Evolutionary conservation across 2,797 vertebrate species (phyloP), one percentile per base, ranked within the genome.

Genomic region (Huso huso): DNA sequence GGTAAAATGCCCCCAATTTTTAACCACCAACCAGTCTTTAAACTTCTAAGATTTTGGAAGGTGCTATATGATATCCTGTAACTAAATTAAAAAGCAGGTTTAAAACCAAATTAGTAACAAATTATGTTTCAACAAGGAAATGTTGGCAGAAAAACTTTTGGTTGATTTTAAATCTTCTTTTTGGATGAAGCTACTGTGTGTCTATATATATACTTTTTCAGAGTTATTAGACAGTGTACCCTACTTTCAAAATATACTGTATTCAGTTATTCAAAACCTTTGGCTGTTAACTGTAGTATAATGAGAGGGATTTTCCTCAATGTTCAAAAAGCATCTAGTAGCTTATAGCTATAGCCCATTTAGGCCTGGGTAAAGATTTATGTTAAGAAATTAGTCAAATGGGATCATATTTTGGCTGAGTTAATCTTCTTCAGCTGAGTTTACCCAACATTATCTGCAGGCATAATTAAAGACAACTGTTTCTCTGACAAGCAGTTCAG

Each of bases 321-420:
- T 4, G 23, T 5, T 71, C 80, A 73, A 86, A 84, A 83, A 85
- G 83, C 77, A 81, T 81, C 83, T 78, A 81, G 78, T 58, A 58
- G 80, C 79, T 83, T 82, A 85, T 85, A 84, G 79, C 37, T 37
- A 37, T 78, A 78, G 84, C 78, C 70, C 84, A 80, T 77, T 82
- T 82, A 82, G 75, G 18, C 61, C 48, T 62, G 84, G 80, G 80
- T 87, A 87, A 93, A 92, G 91, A 92, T 92, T 93, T 93, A 91
- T 91, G 84, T 81, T 18, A 81, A 82, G 87, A 92, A 93, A 93
- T 93, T 91, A 93, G 91, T 91, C 88, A 93, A 92, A 93, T 92
- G 85, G 88, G 90, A 93, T 93, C 90, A 92, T 92, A 93, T 87
- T 88, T 86, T 86, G 86, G 80, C 83, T 84, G 84, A 90, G 88